These are phyloP conservation scores for Cheilosia urbana DNA, from an alignment of 2,888 invertebrate genomes.

Conservation along the genomic window DNA sequence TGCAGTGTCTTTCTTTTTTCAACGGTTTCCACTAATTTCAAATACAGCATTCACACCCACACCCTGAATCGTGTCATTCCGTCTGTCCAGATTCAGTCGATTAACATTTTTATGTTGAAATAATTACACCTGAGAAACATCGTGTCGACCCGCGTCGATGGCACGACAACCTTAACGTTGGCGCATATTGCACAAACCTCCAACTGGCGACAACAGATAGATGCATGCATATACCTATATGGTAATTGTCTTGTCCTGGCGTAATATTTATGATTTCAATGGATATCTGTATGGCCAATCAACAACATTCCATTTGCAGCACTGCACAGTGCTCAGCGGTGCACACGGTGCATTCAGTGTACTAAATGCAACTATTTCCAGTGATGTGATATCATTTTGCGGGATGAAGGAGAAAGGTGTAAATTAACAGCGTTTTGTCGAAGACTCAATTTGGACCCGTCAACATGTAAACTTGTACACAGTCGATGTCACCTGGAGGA, in stretches of 20 bases:
- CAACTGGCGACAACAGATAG: slow-evolving; percentile 41
- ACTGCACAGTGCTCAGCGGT: slow-evolving; percentile 17
- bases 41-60: slow-evolving; percentile 73
- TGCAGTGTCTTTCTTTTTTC: slow-evolving; percentile 24
- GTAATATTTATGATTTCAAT: slow-evolving; percentile 68
- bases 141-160: slow-evolving; percentile 62
- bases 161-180: slow-evolving; percentile 27
- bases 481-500: slow-evolving; percentile 64
- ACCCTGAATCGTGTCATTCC: slow-evolving; percentile 73
- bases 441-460: slow-evolving; percentile 69
- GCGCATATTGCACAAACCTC: slow-evolving; percentile 65
- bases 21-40: slow-evolving; percentile 67
- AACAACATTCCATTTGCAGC: slow-evolving; percentile 56
- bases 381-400: slow-evolving; percentile 51
- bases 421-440: slow-evolving; percentile 58
- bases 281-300: slow-evolving; percentile 56
- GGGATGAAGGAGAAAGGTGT: slow-evolving; percentile 23
- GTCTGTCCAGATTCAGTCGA: slow-evolving; percentile 73
- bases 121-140: slow-evolving; percentile 74
- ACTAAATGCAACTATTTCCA: slow-evolving; percentile 29
- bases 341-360: background rate
- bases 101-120: slow-evolving; percentile 75
- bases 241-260: slow-evolving; percentile 68
- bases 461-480: slow-evolving; percentile 26
- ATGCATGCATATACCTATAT: slow-evolving; percentile 29